A percentile compares a stretch with the other conserved stretches of the same genome.
Conservation (phyloP, 2,797 vertebrate genomes). For the Mycteria americana region DNA sequence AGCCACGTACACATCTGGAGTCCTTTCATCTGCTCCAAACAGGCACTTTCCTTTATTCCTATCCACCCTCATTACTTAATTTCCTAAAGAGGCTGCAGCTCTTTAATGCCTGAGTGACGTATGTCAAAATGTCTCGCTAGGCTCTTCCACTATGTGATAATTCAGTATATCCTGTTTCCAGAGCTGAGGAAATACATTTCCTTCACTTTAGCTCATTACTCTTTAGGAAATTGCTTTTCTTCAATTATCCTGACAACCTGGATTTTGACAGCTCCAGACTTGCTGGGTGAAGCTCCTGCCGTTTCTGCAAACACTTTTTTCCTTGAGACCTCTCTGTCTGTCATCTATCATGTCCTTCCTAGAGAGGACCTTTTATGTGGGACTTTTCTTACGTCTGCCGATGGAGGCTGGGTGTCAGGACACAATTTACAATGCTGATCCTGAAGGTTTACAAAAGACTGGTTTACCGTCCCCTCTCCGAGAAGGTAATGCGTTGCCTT, state of each 20-base stretch:
- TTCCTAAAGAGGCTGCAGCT: constrained; percentile 6
- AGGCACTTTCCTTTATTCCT: constrained; percentile 16
- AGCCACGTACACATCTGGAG: neutral
- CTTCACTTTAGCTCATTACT: constrained; percentile 60
- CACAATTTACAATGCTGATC: neutral
- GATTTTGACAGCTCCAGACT: constrained; percentile 36
- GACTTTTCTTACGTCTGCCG: neutral
- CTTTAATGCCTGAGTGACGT: neutral
- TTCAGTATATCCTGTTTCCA: constrained; percentile 56
- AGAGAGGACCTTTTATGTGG: neutral
- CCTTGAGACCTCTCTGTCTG: neutral
- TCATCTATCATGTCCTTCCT: neutral
- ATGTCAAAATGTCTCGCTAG: constrained; percentile 29
- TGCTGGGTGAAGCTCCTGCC: neutral
- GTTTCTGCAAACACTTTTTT: neutral
- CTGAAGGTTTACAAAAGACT: neutral
- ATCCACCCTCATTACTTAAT: constrained; percentile 46
- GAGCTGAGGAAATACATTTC: constrained; percentile 44
- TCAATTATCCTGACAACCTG: constrained; percentile 59
- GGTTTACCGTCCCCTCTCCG: neutral
- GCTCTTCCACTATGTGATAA: constrained; percentile 48
- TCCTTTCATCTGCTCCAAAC: neutral
- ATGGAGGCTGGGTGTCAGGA: neutral
- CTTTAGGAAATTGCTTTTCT: constrained; percentile 62
- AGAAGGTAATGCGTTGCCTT: neutral